phyloP scores from a whole-genome alignment of 2,888 invertebrate genomes.

The Dryobota labecula region DNA sequence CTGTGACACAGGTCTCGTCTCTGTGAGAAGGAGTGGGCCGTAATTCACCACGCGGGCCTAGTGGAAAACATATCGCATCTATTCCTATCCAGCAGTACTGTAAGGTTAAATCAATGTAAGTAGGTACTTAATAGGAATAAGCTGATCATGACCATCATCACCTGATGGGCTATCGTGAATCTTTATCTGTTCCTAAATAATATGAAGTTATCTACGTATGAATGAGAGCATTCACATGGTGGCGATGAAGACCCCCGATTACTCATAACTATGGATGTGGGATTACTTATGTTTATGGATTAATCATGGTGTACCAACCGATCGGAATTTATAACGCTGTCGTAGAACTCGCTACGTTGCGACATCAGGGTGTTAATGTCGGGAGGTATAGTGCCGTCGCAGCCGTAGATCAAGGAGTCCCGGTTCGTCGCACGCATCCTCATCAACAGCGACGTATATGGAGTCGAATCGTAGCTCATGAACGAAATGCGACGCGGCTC shows the following conservation, averaged over 20 bases:
- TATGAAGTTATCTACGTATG: neutral
- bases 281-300: too few relatives aligned
- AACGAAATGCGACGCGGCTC: conserved; percentile 80
- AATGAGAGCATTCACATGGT: neutral
- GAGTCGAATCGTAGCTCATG: conserved; percentile 77
- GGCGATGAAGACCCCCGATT: neutral
- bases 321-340: conserved; percentile 63
- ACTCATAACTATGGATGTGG: too few relatives aligned
- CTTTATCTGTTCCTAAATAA: neutral
- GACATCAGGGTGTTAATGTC: conserved; percentile 65
- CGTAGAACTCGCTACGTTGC: conserved; percentile 70
- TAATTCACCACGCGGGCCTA: too few relatives aligned
- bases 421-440: conserved; percentile 67
- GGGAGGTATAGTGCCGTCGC: conserved; percentile 32
- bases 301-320: conserved; percentile 61
- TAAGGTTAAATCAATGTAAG: neutral
- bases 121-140: neutral
- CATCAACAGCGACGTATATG: conserved; percentile 74
- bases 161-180: neutral
- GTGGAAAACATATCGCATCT: neutral
- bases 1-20: too few relatives aligned
- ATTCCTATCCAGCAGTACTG: neutral
- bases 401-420: conserved; percentile 58
- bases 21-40: too few relatives aligned
- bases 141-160: neutral